Conservation (phyloP, 2,113 vertebrate genomes). For the Junco hyemalis region DNA sequence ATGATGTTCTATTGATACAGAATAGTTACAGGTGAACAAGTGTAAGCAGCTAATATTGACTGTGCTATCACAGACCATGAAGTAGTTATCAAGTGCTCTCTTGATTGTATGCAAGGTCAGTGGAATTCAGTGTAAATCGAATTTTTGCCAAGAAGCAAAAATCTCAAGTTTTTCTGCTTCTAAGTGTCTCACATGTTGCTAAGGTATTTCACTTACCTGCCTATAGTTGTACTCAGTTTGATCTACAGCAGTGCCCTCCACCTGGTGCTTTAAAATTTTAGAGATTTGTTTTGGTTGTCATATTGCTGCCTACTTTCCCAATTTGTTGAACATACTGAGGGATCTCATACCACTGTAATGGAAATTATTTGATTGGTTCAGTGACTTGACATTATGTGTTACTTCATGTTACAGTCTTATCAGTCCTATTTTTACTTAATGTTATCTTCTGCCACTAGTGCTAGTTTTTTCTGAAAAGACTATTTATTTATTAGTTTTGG, state of each 20-base stretch:
- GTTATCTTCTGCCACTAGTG: not conserved
- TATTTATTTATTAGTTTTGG: not conserved
- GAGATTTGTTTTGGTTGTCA: not conserved
- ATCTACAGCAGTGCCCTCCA: accelerated
- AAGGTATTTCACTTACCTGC: not conserved
- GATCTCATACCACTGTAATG: not conserved
- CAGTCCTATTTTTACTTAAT: not conserved
- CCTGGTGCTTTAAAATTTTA: not conserved
- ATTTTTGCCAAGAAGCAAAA: not conserved
- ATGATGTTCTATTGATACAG: not conserved
- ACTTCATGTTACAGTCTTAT: not conserved
- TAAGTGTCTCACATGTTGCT: not conserved
- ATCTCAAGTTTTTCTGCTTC: not conserved
- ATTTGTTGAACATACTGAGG: not conserved
- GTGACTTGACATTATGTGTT: not conserved
- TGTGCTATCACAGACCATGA: not conserved
- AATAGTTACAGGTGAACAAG: not conserved
- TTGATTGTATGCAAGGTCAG: not conserved
- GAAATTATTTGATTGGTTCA: not conserved
- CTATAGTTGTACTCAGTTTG: not conserved
- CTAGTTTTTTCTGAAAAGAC: not conserved
- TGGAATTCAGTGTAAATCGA: not conserved
- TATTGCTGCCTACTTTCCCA: not conserved
- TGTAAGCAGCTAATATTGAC: not conserved
- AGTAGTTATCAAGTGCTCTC: not conserved